A percentile compares a stretch with the other conserved stretches of the same genome.
Conservation (phyloP, 2,113 vertebrate genomes). For the Actenoides hombroni region DNA sequence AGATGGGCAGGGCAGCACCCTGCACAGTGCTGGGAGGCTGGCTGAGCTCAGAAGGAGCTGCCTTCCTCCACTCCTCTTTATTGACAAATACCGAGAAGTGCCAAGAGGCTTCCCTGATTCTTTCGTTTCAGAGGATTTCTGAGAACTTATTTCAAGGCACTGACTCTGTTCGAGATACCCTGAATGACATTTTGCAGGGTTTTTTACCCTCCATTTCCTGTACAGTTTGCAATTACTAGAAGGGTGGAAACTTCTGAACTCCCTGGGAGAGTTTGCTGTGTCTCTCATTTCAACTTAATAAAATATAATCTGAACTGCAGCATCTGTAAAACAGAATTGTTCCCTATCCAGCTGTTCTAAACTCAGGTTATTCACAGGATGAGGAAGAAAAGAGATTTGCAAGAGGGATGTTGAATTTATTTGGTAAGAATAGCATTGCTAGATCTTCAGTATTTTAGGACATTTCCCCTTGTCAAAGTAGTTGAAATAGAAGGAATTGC, state of each 20-base stretch:
- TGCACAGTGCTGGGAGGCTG: background rate
- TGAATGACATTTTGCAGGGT: constrained; percentile 64
- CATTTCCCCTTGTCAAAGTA: background rate
- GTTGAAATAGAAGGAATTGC: background rate
- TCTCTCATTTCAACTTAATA: constrained; percentile 79
- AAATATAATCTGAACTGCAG: constrained; percentile 75
- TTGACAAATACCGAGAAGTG: background rate
- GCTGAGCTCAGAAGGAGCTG: background rate
- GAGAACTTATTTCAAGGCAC: constrained; percentile 60
- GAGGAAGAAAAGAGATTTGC: constrained; percentile 12
- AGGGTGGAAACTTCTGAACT: constrained; percentile 78
- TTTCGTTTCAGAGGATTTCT: constrained; percentile 29
- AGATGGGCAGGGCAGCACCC: accelerated
- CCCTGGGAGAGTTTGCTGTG: constrained; percentile 71
- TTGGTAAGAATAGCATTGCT: background rate
- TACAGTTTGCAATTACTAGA: constrained; percentile 69
- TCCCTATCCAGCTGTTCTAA: constrained; percentile 70
- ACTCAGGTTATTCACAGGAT: constrained; percentile 53
- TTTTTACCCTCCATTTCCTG: constrained; percentile 74
- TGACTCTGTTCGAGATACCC: constrained; percentile 65
- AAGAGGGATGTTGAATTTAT: background rate
- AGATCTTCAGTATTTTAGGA: background rate
- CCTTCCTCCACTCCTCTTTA: background rate
- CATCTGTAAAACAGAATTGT: constrained; percentile 71
- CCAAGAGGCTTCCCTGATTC: background rate